Conservation (phyloP, 2,888 invertebrate species). For the Pristionchus entomophagus region DNA sequence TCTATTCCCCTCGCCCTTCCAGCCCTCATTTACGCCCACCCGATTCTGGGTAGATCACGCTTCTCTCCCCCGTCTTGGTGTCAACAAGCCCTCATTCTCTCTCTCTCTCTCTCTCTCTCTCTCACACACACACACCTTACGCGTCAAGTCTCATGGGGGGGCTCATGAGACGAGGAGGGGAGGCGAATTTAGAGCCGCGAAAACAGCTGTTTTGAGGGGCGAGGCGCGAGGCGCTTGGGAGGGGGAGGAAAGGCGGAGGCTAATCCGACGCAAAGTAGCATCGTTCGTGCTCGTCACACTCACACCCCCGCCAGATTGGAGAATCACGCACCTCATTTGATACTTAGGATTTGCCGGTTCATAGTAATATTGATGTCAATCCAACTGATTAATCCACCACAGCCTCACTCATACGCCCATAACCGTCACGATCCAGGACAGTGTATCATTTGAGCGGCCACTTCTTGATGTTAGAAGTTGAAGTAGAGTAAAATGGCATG, state of each 20-base stretch:
- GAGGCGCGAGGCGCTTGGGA: neutral
- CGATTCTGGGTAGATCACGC: neutral
- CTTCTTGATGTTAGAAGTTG: too few relatives aligned
- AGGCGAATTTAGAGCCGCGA: neutral
- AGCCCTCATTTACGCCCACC: neutral
- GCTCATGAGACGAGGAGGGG: neutral
- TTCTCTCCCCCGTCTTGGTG: neutral
- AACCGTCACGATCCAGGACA: too few relatives aligned
- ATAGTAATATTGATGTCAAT: too few relatives aligned
- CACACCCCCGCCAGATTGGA: neutral
- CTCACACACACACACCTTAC: neutral
- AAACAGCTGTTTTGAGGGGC: constrained; percentile 3
- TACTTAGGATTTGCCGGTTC: too few relatives aligned
- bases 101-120: neutral
- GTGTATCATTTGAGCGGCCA: too few relatives aligned
- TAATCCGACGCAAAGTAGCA: neutral
- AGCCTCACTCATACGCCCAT: too few relatives aligned
- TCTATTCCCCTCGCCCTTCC: neutral
- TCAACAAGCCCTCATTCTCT: neutral
- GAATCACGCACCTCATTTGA: too few relatives aligned
- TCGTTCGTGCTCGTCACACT: neutral
- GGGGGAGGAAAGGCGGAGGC: neutral
- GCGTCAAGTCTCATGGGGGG: neutral
- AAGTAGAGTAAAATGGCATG: too few relatives aligned
- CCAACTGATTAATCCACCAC: too few relatives aligned